These are phyloP conservation scores for Lacanobia wlatinum DNA, from an alignment of 2,888 invertebrate species.

Conservation along the genomic window DNA sequence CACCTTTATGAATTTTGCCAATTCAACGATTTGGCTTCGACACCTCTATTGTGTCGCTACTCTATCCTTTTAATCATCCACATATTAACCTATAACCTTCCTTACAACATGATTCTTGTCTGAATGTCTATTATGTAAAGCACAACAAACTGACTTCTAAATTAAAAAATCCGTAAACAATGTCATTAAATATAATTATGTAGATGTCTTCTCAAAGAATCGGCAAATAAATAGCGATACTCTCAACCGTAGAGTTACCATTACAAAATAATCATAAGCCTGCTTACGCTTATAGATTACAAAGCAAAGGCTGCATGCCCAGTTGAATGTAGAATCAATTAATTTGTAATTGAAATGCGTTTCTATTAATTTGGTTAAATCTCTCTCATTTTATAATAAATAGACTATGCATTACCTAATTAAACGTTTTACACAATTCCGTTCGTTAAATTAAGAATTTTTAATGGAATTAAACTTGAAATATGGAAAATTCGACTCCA, in stretches of 20 bases:
- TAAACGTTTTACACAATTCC: background rate
- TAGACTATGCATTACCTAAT: background rate
- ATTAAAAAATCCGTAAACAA: background rate
- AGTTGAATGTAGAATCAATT: slow-evolving; percentile 16
- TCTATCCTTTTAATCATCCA: background rate
- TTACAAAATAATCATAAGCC: slow-evolving; percentile 17
- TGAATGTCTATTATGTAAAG: background rate
- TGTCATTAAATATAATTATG: background rate
- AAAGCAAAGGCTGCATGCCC: slow-evolving; percentile 25
- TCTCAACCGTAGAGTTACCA: background rate
- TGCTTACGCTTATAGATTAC: slow-evolving; percentile 16
- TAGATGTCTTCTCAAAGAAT: background rate
- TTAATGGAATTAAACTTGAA: background rate
- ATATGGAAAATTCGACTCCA: background rate
- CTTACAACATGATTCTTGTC: background rate
- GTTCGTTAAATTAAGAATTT: background rate
- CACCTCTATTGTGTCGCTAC: background rate
- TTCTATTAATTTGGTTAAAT: slow-evolving; percentile 21
- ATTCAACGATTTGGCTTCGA: too few species aligned
- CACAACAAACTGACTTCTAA: background rate
- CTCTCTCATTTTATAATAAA: slow-evolving; percentile 3
- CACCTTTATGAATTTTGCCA: too few species aligned
- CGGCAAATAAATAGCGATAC: background rate
- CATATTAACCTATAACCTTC: background rate
- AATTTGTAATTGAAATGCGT: slow-evolving; percentile 21